Base-by-base conservation (phyloP, 1,140 invertebrate genomes). In the Drosophila kikkawai region DNA sequence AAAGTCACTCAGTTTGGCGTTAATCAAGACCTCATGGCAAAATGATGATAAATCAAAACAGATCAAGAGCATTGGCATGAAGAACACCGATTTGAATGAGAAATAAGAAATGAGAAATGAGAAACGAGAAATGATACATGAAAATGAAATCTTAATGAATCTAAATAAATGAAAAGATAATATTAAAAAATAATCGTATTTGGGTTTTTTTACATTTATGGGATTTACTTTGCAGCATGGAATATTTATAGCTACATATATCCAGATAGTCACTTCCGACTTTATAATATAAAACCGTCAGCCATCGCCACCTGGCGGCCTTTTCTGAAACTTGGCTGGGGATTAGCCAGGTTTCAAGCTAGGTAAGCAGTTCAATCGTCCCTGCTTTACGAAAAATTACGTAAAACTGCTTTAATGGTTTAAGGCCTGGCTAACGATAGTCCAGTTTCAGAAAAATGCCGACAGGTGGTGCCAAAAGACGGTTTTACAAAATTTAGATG, bases 81-180 rank as follows among this genome's bases (percentile, higher is more conserved):
- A 15, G 22, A 71, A 29, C 42, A 44, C 58, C 32, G 39, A 74
- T 44, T 55, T 68, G 36, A 70, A 47, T 57, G 70, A 17, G 51
- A 65, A 65, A 75, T 51, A 39, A 39, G 34, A 67, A 50, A 32
- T 26, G 29, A 34, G 51, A 55, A 55, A 39, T 55, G 36, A 68
- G 66, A 29, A 58, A 50, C 12, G 17, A 26, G 47, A 77, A 60
- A 66, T 26, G 41, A 67, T 37, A 76, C 59, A 76, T 76, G 51
- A 66, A 65, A 75, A 51, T 53, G 70, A 76, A 55, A 76, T 58
- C 45, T 42, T 76, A 76, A 76, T 67, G 63, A 66, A 76, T 76
- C 53, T 67, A 67, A 76, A 76, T 76, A 76, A 76, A 76, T 59
- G 74, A 76, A 51, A 53, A 58, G 73, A 76, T 76, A 76, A 76